Evolutionary conservation across 2,797 vertebrate species (phyloP).

Genomic region (Orientallactaga sibirica): DNA sequence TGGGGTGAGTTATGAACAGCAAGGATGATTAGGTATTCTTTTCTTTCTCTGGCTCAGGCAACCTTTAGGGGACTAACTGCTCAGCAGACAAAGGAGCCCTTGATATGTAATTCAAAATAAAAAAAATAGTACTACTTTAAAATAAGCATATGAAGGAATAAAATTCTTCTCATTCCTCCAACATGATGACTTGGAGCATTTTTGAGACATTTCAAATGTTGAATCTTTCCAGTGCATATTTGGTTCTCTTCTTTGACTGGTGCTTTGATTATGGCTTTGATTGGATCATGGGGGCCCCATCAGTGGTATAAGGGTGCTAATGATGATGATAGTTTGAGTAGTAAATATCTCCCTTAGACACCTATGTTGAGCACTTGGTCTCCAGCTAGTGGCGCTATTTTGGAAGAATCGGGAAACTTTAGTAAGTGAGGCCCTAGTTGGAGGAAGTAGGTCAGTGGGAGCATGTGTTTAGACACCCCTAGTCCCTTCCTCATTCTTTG

Average conservation of each 20-base stretch:
- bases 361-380: background rate
- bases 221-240: background rate
- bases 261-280: background rate
- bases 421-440: too few relatives aligned
- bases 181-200: background rate
- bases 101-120: slow-evolving; percentile 6
- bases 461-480: background rate
- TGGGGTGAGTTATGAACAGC: background rate
- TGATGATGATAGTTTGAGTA: too few relatives aligned
- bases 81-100: slow-evolving; percentile 19
- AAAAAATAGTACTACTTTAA: background rate
- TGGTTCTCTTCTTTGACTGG: background rate
- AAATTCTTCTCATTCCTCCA: background rate
- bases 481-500: background rate
- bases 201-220: slow-evolving; percentile 12
- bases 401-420: background rate
- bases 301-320: background rate
- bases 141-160: background rate
- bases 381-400: background rate
- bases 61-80: background rate
- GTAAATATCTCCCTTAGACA: too few relatives aligned
- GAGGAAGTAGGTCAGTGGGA: background rate
- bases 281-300: background rate
- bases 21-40: background rate
- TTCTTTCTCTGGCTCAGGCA: background rate